Evolutionary conservation across 1,140 invertebrate species (phyloP), one percentile per base, ranked within the genome.

Genomic region (Pygmarrhopalites habei): DNA sequence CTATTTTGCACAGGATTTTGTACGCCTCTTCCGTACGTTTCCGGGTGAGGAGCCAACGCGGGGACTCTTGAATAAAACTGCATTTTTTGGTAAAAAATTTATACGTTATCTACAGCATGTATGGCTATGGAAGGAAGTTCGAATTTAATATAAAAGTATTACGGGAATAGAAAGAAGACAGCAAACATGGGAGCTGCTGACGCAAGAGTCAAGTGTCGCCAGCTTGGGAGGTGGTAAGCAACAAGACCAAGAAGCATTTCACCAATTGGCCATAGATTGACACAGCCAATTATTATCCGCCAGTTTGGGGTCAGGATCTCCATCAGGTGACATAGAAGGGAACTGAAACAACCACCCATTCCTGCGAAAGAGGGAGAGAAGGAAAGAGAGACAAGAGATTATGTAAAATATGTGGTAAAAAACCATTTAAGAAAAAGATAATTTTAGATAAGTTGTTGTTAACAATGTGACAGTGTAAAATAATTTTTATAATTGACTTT

Each of bases 211-310:
- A 70, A 30, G 14, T 59, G 30, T 60, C 66, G 43, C 69, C 69
- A 70, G 2, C 30, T 28, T 15, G 60, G 58, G 21, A 67, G 14
- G 1, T 39, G 26, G 44, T 70, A 70, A 0, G 53, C 65, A 7
- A 70, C 52, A 52, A 71, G 43, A 35, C 63, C 66, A 12, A 71
- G 53, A 4, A 71, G 23, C 66, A 71, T 71, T 62, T 66, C 64
- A 21, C 69, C 69, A 0, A 71, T 14, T 0, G 65, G 30, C 69
- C 69, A 71, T 4, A 71, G 49, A 39, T 44, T 63, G 5, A 71
- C 69, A 43, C 60, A 64, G 14, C 69, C 69, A 62, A 60, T 65
- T 30, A 71, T 57, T 1, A 62, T 66, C 56, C 69, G 25, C 23
- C 52, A 68, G 17, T 21, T n/a, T 15, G 69, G 69, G 2, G 66